Conservation (phyloP, 2,797 vertebrate genomes). For the Numenius phaeopus region DNA sequence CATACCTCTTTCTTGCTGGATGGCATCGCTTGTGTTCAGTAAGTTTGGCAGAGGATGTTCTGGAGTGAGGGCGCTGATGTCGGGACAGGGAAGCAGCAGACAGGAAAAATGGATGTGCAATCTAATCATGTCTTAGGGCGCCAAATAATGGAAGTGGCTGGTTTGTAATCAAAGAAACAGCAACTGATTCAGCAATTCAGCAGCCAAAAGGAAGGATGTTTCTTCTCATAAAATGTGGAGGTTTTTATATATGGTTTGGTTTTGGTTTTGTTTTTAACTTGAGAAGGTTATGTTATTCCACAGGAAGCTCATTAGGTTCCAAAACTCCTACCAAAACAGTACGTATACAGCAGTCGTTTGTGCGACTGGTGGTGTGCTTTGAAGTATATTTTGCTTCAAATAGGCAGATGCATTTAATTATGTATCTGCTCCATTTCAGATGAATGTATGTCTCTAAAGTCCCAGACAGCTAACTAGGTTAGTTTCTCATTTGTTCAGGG, state of each 20-base stretch:
- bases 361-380: not conserved
- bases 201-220: not conserved
- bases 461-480: slow-evolving; percentile 1
- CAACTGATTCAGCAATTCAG: not conserved
- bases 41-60: not conserved
- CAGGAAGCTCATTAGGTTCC: slow-evolving; percentile 2
- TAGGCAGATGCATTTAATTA: slow-evolving; percentile 26
- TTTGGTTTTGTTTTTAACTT: not conserved
- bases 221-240: not conserved
- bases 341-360: not conserved
- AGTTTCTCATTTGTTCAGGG: not conserved
- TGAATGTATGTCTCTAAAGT: not conserved
- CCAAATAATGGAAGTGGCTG: not conserved
- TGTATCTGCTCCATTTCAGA: not conserved
- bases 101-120: not conserved
- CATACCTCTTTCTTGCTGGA: not conserved
- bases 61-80: not conserved
- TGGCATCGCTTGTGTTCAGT: not conserved
- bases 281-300: not conserved
- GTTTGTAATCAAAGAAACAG: not conserved
- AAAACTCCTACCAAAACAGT: not conserved
- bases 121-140: not conserved
- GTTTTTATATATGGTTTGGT: not conserved
- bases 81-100: not conserved
- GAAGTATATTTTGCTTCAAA: slow-evolving; percentile 24